A percentile compares a stretch with the other conserved stretches of the same genome.
These are phyloP conservation scores for Ornithoptera alexandrae DNA, from an alignment of 2,888 invertebrate species.

Conservation along the genomic window DNA sequence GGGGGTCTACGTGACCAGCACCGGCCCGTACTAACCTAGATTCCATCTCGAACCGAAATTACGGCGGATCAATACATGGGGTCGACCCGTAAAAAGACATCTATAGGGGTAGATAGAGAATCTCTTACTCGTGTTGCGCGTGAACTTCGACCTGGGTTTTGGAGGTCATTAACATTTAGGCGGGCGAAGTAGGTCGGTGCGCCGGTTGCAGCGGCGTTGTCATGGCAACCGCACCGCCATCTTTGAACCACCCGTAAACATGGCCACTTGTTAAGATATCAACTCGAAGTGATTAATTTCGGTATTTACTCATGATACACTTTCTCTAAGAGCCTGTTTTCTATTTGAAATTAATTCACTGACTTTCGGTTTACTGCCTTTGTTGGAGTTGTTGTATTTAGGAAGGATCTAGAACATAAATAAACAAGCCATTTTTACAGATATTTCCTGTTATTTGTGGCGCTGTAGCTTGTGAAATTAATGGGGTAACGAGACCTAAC, in stretches of 20 bases:
- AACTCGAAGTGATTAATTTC: conserved; percentile 28
- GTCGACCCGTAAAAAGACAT: conserved; percentile 64
- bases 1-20: conserved; percentile 43
- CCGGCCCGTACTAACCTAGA: conserved; percentile 62
- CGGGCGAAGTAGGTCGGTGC: conserved; percentile 72
- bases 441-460: too few relatives aligned
- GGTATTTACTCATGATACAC: conserved; percentile 28
- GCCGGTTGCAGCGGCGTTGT: conserved; percentile 69
- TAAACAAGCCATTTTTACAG: not conserved
- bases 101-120: conserved; percentile 60
- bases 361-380: conserved; percentile 12
- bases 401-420: not conserved
- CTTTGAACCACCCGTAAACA: conserved; percentile 34
- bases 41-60: conserved; percentile 56
- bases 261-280: conserved; percentile 38
- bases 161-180: conserved; percentile 80
- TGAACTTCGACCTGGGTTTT: conserved; percentile 80
- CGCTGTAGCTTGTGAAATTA: too few relatives aligned
- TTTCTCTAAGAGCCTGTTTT: conserved; percentile 35
- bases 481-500: too few relatives aligned
- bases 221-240: conserved; percentile 54
- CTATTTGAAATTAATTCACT: conserved; percentile 26
- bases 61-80: conserved; percentile 68
- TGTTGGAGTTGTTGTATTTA: not conserved
- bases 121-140: conserved; percentile 73